Conservation (phyloP, 2,888 invertebrate genomes). For the Lasioglossum lativentre region DNA sequence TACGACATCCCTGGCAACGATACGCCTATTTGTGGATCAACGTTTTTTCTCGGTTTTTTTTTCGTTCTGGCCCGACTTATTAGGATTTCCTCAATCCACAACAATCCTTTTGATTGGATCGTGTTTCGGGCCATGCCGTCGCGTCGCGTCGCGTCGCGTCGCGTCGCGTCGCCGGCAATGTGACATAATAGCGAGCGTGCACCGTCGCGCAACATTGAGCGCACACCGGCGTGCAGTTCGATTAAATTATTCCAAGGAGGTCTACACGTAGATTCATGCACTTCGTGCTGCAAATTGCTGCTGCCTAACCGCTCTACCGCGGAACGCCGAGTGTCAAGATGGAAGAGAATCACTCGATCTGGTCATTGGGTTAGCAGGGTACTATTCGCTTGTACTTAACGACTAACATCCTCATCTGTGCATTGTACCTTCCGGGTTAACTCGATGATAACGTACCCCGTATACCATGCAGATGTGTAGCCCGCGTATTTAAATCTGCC, state of each 20-base stretch:
- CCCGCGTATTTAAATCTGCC: constrained; percentile 65
- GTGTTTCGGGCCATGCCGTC: constrained; percentile 34
- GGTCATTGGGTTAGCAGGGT: constrained; percentile 80
- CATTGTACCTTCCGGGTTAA: constrained; percentile 78
- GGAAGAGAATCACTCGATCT: constrained; percentile 74
- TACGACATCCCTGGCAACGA: not conserved
- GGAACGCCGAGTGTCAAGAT: constrained; percentile 69
- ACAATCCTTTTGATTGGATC: constrained; percentile 37
- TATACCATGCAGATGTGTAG: constrained; percentile 61
- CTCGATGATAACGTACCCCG: constrained; percentile 69
- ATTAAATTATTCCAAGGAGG: constrained; percentile 55
- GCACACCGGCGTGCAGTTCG: constrained; percentile 44
- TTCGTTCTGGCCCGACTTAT: not conserved
- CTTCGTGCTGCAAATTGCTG: constrained; percentile 61
- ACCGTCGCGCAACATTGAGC: constrained; percentile 29
- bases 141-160: not conserved
- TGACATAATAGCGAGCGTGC: constrained; percentile 36
- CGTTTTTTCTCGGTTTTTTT: not conserved
- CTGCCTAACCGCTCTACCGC: constrained; percentile 53
- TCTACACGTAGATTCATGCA: constrained; percentile 47
- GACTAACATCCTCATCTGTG: constrained; percentile 81
- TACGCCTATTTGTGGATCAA: not conserved
- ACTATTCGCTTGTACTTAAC: constrained; percentile 81
- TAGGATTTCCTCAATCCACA: constrained; percentile 46
- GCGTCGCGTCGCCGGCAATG: not conserved